Evolutionary conservation across 1,140 invertebrate species (phyloP), one percentile per base, ranked within the genome.

Genomic region (Trinorchestia longiramus): DNA sequence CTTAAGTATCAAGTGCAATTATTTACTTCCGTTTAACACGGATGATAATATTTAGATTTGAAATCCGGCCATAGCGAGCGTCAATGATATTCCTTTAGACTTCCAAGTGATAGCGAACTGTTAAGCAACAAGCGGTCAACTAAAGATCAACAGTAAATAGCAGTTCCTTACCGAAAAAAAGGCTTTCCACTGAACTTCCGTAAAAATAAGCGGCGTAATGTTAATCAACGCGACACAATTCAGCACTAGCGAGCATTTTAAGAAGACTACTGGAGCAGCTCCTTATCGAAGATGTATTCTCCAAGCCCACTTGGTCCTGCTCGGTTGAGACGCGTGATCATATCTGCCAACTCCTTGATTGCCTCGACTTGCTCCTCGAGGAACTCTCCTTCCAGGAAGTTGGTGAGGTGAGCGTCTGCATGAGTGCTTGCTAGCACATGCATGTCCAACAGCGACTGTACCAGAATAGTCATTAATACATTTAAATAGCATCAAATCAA

Each of bases 341-440:
- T 97, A 96, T 97, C 97, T 28, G 97, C 97, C 6, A 98, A 96
- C 97, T 98, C 97, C 96, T 98, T 98, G 96, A 98, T 98, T 43
- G 98, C 97, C 95, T 98, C 97, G 15, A 98, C 98, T 97, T 98
- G 98, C 96, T 98, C 98, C 97, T 98, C 98, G 43, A 99, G 97
- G 96, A 98, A 98, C 97, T 98, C 98, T 0, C 97, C 97, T 97
- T 98, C 98, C 95, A 98, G 97, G 96, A 98, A 98, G 97, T 98
- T 98, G 96, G 98, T 97, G 0, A 98, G 97, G 97, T 98, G 98
- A 8, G 98, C 97, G 97, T 99, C 98, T 96, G 97, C 98, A 96
- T 98, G 98, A 1, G 97, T 97, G 36, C 97, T 97, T 23, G 98
- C 98, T 92, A 98, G 95, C 4, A 97, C 97, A 97, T 99, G 98